Base-by-base conservation (phyloP, 2,888 invertebrate species). In the Hirtodrosophila alboralis region DNA sequence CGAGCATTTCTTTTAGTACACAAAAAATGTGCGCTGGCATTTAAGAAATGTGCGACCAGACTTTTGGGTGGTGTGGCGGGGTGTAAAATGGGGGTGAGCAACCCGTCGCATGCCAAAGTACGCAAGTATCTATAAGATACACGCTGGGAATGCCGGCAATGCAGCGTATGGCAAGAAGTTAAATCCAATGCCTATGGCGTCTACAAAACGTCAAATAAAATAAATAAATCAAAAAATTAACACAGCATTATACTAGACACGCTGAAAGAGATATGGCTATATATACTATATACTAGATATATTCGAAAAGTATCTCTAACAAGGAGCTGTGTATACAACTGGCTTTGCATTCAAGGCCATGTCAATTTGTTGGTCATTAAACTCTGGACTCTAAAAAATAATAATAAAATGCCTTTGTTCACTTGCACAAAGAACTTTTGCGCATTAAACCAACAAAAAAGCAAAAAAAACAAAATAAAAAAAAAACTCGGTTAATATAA, bases 81-180 rank as follows among this genome's bases (percentile, higher is more conserved):
- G 31, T 13, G 1, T 36, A 28, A 18, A 13, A 14, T 14, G 7
- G 31, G 4, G 47, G 27, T 23, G 52, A 52, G 38, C 30, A 51
- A 58, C 52, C 54, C 59, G 60, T 41, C 68, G 84, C 75, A 78
- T 76, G 75, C 79, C 79, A 74, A 12, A 43, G 37, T 47, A 45
- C n/a, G n/a, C n/a, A 77, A 84, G 83, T 74, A 79, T 81, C 83
- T 74, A 28, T 14, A 34, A 75, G 71, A 65, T 84, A 75, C 68
- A 56, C 30, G 52, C 45, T 30, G 79, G 85, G 85, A 83, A 79
- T 79, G 79, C 75, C 79, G 60, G 52, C 79, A 64, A 79, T 85
- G 85, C 75, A 59, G 52, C 63, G 67, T 52, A 70, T 70, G 66
- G 66, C 78, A 36, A 53, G 53, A 58, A 73, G 84, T 73, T 61